Evolutionary conservation across 2,888 invertebrate genomes (phyloP).

Genomic region (Elysia crispata): DNA sequence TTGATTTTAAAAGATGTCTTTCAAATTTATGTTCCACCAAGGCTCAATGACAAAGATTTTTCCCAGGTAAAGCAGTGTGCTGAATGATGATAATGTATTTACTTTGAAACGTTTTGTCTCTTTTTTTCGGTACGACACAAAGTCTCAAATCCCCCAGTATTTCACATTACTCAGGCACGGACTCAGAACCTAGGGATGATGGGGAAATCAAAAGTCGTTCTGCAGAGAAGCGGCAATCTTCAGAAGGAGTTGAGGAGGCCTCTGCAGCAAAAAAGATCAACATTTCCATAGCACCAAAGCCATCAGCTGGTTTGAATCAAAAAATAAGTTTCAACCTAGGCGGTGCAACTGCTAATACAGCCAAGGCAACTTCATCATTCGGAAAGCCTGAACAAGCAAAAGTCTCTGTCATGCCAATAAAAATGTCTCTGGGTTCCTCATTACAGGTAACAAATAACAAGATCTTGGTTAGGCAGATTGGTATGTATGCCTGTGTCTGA

Average conservation of each 20-base stretch:
- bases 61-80: too few relatives aligned
- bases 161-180: constrained; percentile 52
- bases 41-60: too few relatives aligned
- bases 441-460: too few relatives aligned
- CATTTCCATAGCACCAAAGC: constrained; percentile 48
- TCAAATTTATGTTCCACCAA: too few relatives aligned
- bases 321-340: constrained; percentile 47
- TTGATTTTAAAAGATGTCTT: too few relatives aligned
- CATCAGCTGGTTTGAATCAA: constrained; percentile 19
- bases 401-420: constrained; percentile 35
- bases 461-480: too few relatives aligned
- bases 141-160: constrained; percentile 52
- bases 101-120: constrained; percentile 43
- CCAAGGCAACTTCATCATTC: neutral
- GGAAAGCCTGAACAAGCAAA: constrained; percentile 10
- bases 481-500: too few relatives aligned
- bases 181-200: constrained; percentile 35
- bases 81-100: constrained; percentile 12
- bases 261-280: constrained; percentile 51
- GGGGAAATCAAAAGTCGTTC: constrained; percentile 27
- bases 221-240: constrained; percentile 39
- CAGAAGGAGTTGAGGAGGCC: constrained; percentile 30
- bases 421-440: constrained; percentile 38
- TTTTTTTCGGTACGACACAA: constrained; percentile 49
- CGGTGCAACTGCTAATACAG: neutral